Evolutionary conservation across 1,140 invertebrate genomes (phyloP).

Genomic region (Probaryconus sp.): DNA sequence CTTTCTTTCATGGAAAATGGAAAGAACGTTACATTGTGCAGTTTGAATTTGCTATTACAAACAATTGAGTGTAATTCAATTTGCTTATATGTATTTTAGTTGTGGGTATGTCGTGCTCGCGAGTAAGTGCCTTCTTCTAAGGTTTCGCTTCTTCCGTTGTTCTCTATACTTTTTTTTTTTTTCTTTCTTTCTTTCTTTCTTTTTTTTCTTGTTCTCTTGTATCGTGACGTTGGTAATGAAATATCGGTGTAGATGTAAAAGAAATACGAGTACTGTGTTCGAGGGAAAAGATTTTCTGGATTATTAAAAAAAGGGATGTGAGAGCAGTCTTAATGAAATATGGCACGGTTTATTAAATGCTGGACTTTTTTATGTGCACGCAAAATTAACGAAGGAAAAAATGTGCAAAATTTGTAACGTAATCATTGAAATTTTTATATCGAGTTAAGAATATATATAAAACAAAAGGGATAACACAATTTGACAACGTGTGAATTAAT

Average conservation of each 20-base stretch:
- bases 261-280: slow-evolving; percentile 21
- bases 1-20: slow-evolving; percentile 2
- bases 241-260: slow-evolving; percentile 24
- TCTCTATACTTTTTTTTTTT: slow-evolving; percentile 16
- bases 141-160: no score
- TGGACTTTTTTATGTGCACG: no score
- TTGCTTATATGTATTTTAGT: slow-evolving; percentile 29
- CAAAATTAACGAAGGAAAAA: no score
- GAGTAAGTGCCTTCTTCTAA: slow-evolving; percentile 13
- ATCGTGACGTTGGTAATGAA: slow-evolving; percentile 29
- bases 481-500: no score
- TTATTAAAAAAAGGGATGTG: slow-evolving; percentile 18
- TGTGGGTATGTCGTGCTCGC: slow-evolving; percentile 15
- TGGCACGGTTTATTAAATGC: slow-evolving; percentile 11
- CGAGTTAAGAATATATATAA: no score
- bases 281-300: slow-evolving; percentile 1
- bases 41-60: slow-evolving; percentile 42
- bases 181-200: not conserved
- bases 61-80: slow-evolving; percentile 50
- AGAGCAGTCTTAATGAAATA: slow-evolving; percentile 9
- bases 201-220: not conserved
- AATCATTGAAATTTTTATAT: no score
- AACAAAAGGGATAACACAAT: no score
- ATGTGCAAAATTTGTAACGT: no score
- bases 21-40: slow-evolving; percentile 28